Evolutionary conservation across 2,888 invertebrate genomes (phyloP).

Genomic region (Cataglyphis cursor): DNA sequence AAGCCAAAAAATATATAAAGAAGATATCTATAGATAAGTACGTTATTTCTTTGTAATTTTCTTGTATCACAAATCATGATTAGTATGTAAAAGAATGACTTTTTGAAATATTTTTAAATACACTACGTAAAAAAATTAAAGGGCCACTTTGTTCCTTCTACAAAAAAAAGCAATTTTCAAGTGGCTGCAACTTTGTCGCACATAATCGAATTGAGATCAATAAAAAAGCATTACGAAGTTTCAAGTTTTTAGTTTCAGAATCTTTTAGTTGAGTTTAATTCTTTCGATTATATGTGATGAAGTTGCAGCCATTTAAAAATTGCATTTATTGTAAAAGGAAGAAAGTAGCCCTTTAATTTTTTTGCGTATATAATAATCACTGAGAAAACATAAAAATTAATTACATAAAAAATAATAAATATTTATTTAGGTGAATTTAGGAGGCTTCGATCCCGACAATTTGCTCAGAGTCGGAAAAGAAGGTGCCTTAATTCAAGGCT

Average conservation of each 20-base stretch:
- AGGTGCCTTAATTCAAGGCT: constrained; percentile 89
- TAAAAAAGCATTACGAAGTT: no score
- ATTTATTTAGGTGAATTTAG: constrained; percentile 93
- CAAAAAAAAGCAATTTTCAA: no score
- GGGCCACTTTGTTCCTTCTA: no score
- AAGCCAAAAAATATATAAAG: not conserved
- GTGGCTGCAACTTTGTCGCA: no score
- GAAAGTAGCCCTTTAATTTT: no score
- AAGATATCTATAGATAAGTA: not conserved
- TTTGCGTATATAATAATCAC: not conserved
- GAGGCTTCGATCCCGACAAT: constrained; percentile 94
- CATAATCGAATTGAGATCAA: no score
- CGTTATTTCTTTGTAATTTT: not conserved
- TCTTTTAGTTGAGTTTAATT: no score
- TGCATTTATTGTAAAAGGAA: no score
- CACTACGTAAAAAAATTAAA: no score
- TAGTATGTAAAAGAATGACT: not conserved
- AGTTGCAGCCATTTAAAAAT: no score
- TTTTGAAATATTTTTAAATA: not conserved
- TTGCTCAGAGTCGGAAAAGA: constrained; percentile 89
- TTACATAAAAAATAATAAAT: not conserved
- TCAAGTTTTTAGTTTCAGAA: no score
- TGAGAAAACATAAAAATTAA: not conserved
- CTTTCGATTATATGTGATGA: no score
- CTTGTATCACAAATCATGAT: not conserved